These are phyloP conservation scores for Lontra canadensis DNA, from an alignment of 2,113 vertebrate species.

Conservation along the genomic window DNA sequence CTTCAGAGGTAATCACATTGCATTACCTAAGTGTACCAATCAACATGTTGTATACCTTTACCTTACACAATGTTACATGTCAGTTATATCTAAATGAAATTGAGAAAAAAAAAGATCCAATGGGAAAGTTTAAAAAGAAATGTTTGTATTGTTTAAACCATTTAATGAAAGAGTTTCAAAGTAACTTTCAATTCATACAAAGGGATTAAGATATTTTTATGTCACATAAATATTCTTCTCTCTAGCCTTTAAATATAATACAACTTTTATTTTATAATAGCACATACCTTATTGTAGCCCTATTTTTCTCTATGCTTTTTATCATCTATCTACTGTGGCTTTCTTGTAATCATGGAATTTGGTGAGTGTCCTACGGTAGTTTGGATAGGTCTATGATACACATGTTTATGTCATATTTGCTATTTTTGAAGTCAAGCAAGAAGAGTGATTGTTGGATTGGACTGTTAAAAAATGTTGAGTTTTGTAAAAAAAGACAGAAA, in stretches of 20 bases:
- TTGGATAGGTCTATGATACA: background rate
- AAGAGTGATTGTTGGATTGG: background rate
- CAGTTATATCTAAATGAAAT: background rate
- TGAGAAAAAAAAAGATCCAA: background rate
- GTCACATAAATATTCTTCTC: background rate
- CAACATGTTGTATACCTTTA: background rate
- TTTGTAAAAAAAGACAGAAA: background rate
- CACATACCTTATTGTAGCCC: background rate
- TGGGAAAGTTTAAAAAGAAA: background rate
- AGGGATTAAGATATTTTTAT: background rate
- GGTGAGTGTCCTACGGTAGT: background rate
- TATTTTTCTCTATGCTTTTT: background rate
- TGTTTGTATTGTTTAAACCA: background rate
- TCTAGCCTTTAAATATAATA: background rate
- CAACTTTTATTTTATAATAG: background rate
- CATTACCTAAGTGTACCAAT: background rate
- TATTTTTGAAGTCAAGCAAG: background rate
- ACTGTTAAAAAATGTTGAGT: background rate
- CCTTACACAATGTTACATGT: background rate
- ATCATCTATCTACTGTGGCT: background rate
- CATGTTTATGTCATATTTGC: background rate
- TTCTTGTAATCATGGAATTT: background rate
- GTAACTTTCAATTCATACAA: background rate
- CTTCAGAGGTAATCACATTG: background rate
- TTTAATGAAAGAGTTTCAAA: conserved; percentile 2